Evolutionary conservation across 1,140 invertebrate genomes (phyloP).

Genomic region (Psilanteris sp.): DNA sequence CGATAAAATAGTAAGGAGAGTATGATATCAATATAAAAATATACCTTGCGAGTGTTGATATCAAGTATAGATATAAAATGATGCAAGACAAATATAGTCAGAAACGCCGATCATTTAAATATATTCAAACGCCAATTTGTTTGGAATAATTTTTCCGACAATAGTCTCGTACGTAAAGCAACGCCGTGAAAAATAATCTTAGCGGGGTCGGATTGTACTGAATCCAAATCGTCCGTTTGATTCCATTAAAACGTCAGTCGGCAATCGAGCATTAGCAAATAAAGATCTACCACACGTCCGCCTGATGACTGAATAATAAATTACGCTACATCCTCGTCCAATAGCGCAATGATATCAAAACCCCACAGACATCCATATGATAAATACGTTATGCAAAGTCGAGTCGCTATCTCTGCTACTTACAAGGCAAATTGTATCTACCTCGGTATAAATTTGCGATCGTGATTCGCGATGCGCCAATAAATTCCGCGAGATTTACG

Average conservation of each 20-base stretch:
- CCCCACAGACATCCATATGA: not conserved
- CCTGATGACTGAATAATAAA: constrained; percentile 10
- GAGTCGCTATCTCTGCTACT: constrained; percentile 1
- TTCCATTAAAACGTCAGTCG: constrained; percentile 10
- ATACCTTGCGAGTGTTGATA: too few species aligned
- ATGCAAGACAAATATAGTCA: too few species aligned
- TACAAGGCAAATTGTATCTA: constrained; percentile 6
- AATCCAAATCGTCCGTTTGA: not conserved
- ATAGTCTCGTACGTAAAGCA: too few species aligned
- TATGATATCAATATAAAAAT: too few species aligned
- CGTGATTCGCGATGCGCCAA: constrained; percentile 7
- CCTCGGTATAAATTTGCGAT: constrained; percentile 16
- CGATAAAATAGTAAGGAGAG: too few species aligned
- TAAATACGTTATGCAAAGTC: constrained; percentile 11
- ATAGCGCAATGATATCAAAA: constrained; percentile 4
- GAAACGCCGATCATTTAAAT: too few species aligned
- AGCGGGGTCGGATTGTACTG: too few species aligned
- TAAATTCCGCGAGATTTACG: constrained; percentile 46
- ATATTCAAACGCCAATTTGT: too few species aligned
- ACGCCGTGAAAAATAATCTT: too few species aligned
- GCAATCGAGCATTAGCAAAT: constrained; percentile 10
- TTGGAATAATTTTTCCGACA: too few species aligned
- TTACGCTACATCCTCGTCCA: not conserved
- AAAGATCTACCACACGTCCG: constrained; percentile 2
- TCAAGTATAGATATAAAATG: too few species aligned